A percentile compares a stretch with the other conserved stretches of the same genome.
phyloP scores from a whole-genome alignment of 2,113 vertebrate genomes.

The Barbus barbus region DNA sequence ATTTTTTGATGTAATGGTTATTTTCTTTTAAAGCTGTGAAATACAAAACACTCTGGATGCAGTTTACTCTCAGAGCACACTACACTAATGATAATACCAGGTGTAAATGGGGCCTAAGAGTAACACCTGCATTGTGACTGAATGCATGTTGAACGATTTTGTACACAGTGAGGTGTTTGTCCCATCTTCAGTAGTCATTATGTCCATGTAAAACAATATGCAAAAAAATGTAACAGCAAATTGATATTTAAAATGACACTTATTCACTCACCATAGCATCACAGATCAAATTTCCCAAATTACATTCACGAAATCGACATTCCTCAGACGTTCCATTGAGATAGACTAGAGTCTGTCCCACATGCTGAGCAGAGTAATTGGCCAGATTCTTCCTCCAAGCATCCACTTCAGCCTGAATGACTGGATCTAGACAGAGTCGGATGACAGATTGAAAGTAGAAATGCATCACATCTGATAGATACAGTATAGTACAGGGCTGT shows the following conservation, averaged over 20 bases:
- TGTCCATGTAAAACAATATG: background rate
- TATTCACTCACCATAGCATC: conserved; percentile 84
- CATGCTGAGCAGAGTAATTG: conserved; percentile 76
- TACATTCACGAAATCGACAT: conserved; percentile 88
- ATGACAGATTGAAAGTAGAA: background rate
- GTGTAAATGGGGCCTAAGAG: background rate
- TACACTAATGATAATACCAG: background rate
- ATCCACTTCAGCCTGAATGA: conserved; percentile 80
- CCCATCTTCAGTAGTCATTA: background rate
- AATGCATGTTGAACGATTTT: background rate
- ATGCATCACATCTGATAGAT: background rate
- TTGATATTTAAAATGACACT: no score
- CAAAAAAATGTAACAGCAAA: background rate
- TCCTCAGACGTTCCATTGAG: conserved; percentile 82
- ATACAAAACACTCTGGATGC: background rate
- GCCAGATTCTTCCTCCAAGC: conserved; percentile 79
- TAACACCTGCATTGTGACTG: background rate
- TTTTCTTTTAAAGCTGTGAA: background rate
- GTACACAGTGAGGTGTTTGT: no score
- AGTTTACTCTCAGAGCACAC: background rate
- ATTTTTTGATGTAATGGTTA: background rate
- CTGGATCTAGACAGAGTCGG: conserved; percentile 71
- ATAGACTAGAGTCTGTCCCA: conserved; percentile 87
- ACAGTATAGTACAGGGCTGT: background rate
- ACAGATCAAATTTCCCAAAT: conserved; percentile 93